Evolutionary conservation across 30 jellyfish, hydroid and myxozoan genomes (phyloP).

Genomic region (Phacellophora camtschatica): DNA sequence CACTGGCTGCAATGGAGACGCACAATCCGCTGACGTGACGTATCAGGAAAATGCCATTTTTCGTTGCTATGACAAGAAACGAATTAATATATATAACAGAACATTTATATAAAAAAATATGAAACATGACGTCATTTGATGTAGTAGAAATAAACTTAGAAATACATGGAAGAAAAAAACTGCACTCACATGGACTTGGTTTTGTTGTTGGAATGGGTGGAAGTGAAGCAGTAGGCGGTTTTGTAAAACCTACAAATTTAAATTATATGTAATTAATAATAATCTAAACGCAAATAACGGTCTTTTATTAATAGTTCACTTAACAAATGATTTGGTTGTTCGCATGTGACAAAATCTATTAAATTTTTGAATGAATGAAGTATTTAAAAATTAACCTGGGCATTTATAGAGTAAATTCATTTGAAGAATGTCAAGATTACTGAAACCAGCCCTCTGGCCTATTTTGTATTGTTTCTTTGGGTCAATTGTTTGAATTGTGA

Average conservation of each 20-base stretch:
- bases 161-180: too few relatives aligned
- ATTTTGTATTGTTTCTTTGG: conserved; percentile 50
- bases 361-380: too few relatives aligned
- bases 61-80: background rate
- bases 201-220: conserved; percentile 37
- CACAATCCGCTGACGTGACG: conserved; percentile 22
- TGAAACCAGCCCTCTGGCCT: conserved; percentile 74
- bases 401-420: conserved; percentile 63
- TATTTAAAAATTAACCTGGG: conserved; percentile 15
- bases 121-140: too few relatives aligned
- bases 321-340: too few relatives aligned
- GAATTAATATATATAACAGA: too few relatives aligned
- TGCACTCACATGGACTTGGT: too few relatives aligned
- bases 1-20: background rate
- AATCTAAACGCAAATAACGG: background rate
- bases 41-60: background rate
- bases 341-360: too few relatives aligned
- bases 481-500: conserved; percentile 68
- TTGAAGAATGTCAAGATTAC: conserved; percentile 60
- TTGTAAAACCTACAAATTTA: conserved; percentile 8
- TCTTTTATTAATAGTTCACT: too few relatives aligned
- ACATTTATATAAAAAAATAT: too few relatives aligned
- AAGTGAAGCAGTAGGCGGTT: conserved; percentile 21
- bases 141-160: too few relatives aligned
- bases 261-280: background rate